phyloP scores from a whole-genome alignment of 2,113 vertebrate species.

The Glaucomys volans region DNA sequence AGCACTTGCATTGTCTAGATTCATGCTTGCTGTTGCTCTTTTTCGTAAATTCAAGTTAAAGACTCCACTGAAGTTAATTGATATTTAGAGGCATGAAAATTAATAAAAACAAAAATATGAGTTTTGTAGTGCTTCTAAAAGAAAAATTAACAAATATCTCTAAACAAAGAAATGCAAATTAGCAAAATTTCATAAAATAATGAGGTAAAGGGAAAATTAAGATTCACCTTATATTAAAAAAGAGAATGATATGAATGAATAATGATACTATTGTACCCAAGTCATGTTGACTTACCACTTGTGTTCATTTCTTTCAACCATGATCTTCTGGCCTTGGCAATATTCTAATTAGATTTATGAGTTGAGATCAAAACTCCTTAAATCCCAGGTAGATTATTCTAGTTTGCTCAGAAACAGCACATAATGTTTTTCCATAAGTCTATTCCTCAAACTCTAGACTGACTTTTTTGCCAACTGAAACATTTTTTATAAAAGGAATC shows the following conservation, averaged over 20 bases:
- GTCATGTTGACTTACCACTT: neutral
- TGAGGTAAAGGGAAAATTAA: neutral
- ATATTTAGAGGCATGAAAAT: neutral
- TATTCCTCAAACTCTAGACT: neutral
- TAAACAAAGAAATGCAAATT: neutral
- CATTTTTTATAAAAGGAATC: neutral
- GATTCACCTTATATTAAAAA: neutral
- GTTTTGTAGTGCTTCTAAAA: neutral
- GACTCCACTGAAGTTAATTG: neutral
- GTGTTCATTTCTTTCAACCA: neutral
- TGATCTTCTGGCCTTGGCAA: neutral
- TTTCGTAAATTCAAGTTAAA: neutral
- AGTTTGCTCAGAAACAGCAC: neutral
- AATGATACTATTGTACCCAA: neutral
- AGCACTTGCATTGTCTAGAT: slow-evolving; percentile 36
- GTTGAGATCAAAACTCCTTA: neutral
- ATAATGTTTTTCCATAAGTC: neutral
- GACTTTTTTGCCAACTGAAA: neutral
- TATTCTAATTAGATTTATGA: neutral
- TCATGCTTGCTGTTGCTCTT: neutral
- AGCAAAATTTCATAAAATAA: neutral
- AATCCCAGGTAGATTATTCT: neutral
- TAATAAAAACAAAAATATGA: neutral
- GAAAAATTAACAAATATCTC: neutral
- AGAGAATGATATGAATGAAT: neutral